Base-by-base conservation (phyloP, 2,888 invertebrate species). In the Drosophila peninsularis region DNA sequence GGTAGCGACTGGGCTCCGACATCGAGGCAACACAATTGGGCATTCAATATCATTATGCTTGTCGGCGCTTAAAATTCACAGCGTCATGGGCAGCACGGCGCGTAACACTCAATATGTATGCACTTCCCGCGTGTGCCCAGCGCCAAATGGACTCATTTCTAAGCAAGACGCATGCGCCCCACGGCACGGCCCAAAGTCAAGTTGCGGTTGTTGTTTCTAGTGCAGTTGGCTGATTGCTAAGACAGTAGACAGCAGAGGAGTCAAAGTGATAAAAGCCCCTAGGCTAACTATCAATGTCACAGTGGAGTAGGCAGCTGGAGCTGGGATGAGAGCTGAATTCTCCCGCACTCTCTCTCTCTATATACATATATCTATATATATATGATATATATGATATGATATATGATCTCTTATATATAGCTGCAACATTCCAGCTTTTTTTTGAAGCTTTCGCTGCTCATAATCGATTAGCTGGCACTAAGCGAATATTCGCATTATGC, bases 51-150 rank as follows among this genome's bases (percentile, higher is more conserved):
- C 50, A 21, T 32, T 53, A 44, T 63, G 63, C 41, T 54, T 50
- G 50, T 37, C 34, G 21, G 39, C 24, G 52, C 44, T 85, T 82
- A 73, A 84, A 83, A 82, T 82, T 78, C 82, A 75, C 66, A 64
- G 56, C 75, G 78, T 77, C 87, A 74, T 65, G 67, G 58, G 54
- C 49, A 49, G 37, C 37, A 32, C 45, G 45, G 61, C 45, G 30
- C 37, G 53, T 69, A 68, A 37, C 45, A 66, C 53, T 71, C 62
- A 53, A 82, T 85, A 81, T 69, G 47, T 80, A 71, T 82, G 80
- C 83, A 66, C 32, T 64, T 71, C 53, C 74, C 61, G 53, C 56
- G 36, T 61, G 45, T 53, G 27, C 49, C 57, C 27, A 47, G 36
- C 45, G n/a, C 62, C 52, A 75, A 65, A 60, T 70, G 56, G 24